Percentiles rank a stretch among this genome's conserved stretches.
phyloP scores from a whole-genome alignment of 2,113 vertebrate species.

The Psittacus erithacus region DNA sequence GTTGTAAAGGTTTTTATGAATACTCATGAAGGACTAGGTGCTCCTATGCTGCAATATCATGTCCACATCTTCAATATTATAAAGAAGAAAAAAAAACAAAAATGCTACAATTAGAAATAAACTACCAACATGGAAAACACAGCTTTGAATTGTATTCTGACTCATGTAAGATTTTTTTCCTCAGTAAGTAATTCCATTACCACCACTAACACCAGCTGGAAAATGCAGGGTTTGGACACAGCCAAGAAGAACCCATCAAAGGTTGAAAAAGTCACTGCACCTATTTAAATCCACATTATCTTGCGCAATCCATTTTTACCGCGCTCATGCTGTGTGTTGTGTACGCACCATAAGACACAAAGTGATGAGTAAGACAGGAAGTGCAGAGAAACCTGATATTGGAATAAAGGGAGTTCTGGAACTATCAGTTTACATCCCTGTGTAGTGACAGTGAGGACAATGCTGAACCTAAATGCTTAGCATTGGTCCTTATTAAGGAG shows the following conservation, averaged over 20 bases:
- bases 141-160: neutral
- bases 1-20: neutral
- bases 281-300: neutral
- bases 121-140: neutral
- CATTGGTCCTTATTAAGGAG: neutral
- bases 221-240: neutral
- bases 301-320: neutral
- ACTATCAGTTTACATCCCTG: neutral
- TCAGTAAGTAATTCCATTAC: neutral
- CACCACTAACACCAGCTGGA: neutral
- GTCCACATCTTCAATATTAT: neutral
- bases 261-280: neutral
- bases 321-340: neutral
- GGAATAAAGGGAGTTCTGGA: neutral
- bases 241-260: neutral
- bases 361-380: conserved; percentile 5
- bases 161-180: neutral
- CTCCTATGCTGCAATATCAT: neutral
- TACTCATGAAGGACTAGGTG: neutral
- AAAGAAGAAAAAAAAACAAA: neutral
- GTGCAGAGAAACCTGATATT: conserved; percentile 3
- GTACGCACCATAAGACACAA: neutral
- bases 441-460: neutral
- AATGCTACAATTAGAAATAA: neutral
- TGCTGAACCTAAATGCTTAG: neutral